phyloP scores from a whole-genome alignment of 1,140 invertebrate species.

The Chionoecetes opilio region DNA sequence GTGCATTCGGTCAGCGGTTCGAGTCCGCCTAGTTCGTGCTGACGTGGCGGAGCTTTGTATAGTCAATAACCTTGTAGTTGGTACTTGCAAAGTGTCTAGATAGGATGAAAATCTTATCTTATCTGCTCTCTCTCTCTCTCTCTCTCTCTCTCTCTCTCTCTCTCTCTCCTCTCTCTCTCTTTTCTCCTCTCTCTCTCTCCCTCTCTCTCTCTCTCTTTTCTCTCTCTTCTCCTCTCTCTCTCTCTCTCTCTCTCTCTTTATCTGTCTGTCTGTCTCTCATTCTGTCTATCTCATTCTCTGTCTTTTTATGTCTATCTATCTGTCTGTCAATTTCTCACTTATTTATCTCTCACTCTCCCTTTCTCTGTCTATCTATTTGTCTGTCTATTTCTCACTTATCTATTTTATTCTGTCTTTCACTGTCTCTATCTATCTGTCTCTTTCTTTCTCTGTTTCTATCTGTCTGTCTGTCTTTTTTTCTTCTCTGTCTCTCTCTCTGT shows the following conservation, averaged over 20 bases:
- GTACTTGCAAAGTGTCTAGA: no score
- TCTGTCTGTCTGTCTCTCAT: background rate
- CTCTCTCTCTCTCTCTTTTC: background rate
- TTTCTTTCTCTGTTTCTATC: no score
- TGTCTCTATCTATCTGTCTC: no score
- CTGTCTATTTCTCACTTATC: background rate
- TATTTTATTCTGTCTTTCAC: no score
- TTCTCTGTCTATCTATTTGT: background rate
- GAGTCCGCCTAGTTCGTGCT: no score
- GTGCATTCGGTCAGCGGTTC: no score
- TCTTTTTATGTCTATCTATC: background rate
- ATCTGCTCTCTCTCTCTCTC: constrained; percentile 81
- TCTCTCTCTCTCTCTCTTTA: background rate
- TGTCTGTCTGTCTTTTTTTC: background rate
- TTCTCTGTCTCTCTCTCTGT: background rate
- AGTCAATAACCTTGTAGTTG: no score
- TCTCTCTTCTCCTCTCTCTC: background rate
- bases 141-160: constrained; percentile 73
- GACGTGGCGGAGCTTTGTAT: no score
- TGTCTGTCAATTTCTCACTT: background rate
- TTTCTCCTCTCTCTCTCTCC: background rate
- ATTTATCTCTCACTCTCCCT: background rate
- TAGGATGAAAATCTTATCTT: no score
- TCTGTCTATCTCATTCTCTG: background rate
- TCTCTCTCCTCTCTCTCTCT: background rate